Base-by-base conservation (phyloP, 1,140 invertebrate genomes). In the Eurytemora carolleeae region DNA sequence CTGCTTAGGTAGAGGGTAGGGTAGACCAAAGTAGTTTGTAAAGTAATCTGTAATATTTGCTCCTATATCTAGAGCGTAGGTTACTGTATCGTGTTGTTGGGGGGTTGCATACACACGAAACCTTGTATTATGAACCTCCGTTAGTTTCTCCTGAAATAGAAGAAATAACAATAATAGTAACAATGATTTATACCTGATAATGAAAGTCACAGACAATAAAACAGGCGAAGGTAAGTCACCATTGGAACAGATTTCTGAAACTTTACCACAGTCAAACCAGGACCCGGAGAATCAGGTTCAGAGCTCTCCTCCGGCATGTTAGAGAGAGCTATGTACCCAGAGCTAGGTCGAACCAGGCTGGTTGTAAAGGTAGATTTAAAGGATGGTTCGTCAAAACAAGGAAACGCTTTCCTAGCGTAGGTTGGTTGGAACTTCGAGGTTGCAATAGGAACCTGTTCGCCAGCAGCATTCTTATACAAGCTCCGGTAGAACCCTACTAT, bases 361-460 rank as follows among this genome's bases (percentile, higher is more conserved):
- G 94, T 79, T 23, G 77, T 79, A 75, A 85, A 97, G 63, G 81
- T 81, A 0, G 92, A 87, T 75, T 97, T 97, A 67, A 94, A 83
- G 26, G 82, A 78, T 0, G 94, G 93, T 70, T 98, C 93, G 73
- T 97, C 94, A 70, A 94, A 94, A 71, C 91, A 95, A 0, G 93
- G 92, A 64, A 82, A 82, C 0, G 77, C 77, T 59, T 68, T 68
- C 17, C 80, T 65, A 18, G 81, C 80, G 66, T 75, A 73, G 0
- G 76, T 77, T 1, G 80, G 78, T 65, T 82, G 76, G 67, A 82
- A 82, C 66, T 81, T 79, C 1, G 78, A 76, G 0, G 76, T 72
- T 1, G 77, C 76, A 19, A 80, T 69, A 55, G 68, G 68, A 60
- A 84, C 82, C 80, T 79, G n/a, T 69, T 77, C 69, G 67, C 80